Percentiles rank a stretch among this genome's conserved stretches.
These are phyloP conservation scores for Cyphomyrus discorhynchus DNA, from an alignment of 2,113 vertebrate genomes.

Conservation along the genomic window DNA sequence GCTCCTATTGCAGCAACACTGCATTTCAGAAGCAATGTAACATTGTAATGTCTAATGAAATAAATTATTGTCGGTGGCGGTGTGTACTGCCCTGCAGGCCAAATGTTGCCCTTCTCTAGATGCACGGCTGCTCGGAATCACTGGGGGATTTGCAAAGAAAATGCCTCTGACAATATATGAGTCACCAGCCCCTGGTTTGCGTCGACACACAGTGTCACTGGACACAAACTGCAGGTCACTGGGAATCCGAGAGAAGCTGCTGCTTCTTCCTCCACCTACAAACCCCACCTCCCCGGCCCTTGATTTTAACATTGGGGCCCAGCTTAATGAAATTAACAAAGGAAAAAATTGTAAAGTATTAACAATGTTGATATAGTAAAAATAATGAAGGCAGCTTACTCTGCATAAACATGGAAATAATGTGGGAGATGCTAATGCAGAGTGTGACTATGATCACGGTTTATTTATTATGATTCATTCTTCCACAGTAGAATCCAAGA, in stretches of 20 bases:
- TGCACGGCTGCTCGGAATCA: neutral
- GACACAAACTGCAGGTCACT: constrained; percentile 26
- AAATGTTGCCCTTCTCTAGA: neutral
- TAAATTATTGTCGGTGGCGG: neutral
- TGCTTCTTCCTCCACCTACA: neutral
- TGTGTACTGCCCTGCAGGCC: neutral
- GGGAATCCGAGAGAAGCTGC: constrained; percentile 33
- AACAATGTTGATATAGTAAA: neutral
- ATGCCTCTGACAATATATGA: neutral
- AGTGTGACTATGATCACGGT: neutral
- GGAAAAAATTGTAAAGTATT: neutral
- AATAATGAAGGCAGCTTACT: neutral
- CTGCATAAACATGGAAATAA: neutral
- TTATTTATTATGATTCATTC: neutral
- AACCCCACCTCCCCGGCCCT: constrained; percentile 9
- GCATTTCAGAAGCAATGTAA: neutral
- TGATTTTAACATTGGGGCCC: constrained; percentile 37
- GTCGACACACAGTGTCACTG: constrained; percentile 30
- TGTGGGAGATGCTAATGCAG: neutral
- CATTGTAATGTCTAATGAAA: neutral
- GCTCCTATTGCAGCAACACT: neutral
- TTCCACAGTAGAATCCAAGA: neutral
- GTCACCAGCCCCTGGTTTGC: neutral
- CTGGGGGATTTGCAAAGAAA: neutral
- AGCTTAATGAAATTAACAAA: neutral